Conservation (phyloP, 2,888 invertebrate genomes). For the Serripes groenlandicus region DNA sequence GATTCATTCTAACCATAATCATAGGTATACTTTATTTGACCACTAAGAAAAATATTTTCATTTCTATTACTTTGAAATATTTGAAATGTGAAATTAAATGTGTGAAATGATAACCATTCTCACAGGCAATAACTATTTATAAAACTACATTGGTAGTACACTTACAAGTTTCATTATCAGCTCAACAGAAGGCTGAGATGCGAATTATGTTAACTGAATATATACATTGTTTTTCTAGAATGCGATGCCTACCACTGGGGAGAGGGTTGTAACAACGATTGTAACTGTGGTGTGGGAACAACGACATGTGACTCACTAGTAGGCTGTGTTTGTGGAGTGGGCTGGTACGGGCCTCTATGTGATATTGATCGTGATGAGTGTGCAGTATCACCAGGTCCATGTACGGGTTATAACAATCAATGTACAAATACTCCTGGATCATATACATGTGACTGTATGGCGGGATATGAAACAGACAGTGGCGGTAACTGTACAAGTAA, state of each 20-base stretch:
- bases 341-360: constrained; percentile 65
- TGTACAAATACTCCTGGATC: constrained; percentile 67
- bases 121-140: too few relatives aligned
- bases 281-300: constrained; percentile 65
- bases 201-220: too few relatives aligned
- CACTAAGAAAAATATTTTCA: too few relatives aligned
- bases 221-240: constrained; percentile 32
- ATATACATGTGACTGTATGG: constrained; percentile 59
- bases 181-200: too few relatives aligned
- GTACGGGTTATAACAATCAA: constrained; percentile 46
- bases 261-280: constrained; percentile 55
- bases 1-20: too few relatives aligned
- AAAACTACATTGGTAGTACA: too few relatives aligned
- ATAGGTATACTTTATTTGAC: too few relatives aligned
- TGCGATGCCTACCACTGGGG: constrained; percentile 64
- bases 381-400: constrained; percentile 34
- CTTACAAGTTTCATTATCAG: too few relatives aligned
- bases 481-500: constrained; percentile 11
- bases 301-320: constrained; percentile 46
- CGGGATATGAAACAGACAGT: constrained; percentile 45
- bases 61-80: too few relatives aligned
- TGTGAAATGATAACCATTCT: too few relatives aligned
- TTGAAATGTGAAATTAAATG: too few relatives aligned
- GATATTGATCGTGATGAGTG: constrained; percentile 66
- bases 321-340: constrained; percentile 65